Conservation (phyloP, 2,888 invertebrate species). For the Drosophila peninsularis region DNA sequence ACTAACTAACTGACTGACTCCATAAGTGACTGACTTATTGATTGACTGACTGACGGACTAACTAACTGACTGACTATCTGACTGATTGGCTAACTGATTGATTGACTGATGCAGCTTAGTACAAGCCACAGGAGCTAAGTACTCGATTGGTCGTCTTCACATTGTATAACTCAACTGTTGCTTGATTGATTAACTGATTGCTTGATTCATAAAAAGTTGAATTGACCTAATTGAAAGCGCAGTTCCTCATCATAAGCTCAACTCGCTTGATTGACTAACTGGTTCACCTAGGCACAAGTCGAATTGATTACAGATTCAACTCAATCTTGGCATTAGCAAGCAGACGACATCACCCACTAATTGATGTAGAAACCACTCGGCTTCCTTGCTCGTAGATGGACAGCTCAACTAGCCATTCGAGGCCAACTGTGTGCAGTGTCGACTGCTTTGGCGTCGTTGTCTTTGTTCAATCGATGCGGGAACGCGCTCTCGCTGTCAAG, state of each 20-base stretch:
- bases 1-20: background rate
- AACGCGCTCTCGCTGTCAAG: slow-evolving; percentile 31
- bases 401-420: slow-evolving; percentile 17
- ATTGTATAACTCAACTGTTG: too few relatives aligned
- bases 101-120: too few relatives aligned
- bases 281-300: background rate
- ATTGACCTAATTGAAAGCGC: background rate
- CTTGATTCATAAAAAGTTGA: background rate
- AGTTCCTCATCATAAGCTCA: background rate
- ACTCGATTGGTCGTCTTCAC: too few relatives aligned
- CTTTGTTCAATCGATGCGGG: background rate
- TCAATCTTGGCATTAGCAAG: background rate
- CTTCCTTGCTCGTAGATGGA: background rate
- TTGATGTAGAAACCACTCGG: background rate
- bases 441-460: too few relatives aligned
- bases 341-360: slow-evolving; percentile 9
- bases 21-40: background rate
- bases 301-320: background rate
- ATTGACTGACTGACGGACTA: background rate
- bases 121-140: background rate
- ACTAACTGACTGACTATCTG: background rate
- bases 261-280: background rate
- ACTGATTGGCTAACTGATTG: background rate
- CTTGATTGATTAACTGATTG: background rate
- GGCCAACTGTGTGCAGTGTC: slow-evolving; percentile 8